phyloP scores from a whole-genome alignment of 2,888 invertebrate species.

The Drosophila suboccidentalis region DNA sequence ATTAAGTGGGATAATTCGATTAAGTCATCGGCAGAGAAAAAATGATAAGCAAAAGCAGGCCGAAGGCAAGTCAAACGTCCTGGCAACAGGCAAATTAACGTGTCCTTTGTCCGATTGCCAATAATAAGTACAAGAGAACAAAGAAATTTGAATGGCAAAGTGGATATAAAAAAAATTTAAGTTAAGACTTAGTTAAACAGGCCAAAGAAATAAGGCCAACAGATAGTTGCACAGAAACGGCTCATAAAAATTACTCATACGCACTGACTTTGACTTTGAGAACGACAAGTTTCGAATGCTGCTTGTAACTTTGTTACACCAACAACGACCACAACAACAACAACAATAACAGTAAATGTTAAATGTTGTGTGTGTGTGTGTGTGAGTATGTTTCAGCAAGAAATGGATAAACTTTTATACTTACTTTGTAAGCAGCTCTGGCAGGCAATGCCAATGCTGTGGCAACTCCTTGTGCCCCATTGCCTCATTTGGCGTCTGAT shows the following conservation, averaged over 20 bases:
- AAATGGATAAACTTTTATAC: constrained; percentile 74
- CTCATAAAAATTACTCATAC: constrained; percentile 78
- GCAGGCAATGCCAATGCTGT: constrained; percentile 46
- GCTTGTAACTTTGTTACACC: constrained; percentile 75
- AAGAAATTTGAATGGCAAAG: not conserved
- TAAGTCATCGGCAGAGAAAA: constrained; percentile 27
- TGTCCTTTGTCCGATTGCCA: constrained; percentile 17
- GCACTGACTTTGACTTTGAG: constrained; percentile 58
- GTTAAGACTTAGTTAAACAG: not conserved
- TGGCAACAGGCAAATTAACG: constrained; percentile 22
- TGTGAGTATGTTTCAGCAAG: constrained; percentile 47
- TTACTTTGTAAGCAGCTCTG: constrained; percentile 67
- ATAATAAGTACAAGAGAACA: constrained; percentile 7
- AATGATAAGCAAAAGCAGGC: constrained; percentile 14
- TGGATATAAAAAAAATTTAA: constrained; percentile 3
- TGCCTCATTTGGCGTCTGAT: constrained; percentile 20
- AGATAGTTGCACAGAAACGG: constrained; percentile 27
- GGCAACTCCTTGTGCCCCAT: constrained; percentile 3
- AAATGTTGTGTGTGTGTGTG: constrained; percentile 54
- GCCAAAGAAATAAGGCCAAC: constrained; percentile 11
- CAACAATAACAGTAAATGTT: constrained; percentile 58
- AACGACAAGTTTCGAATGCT: constrained; percentile 76
- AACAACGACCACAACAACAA: constrained; percentile 33
- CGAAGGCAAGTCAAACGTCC: constrained; percentile 7
- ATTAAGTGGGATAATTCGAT: constrained; percentile 61